Base-by-base conservation (phyloP, 2,797 vertebrate genomes). In the Lateolabrax maculatus region DNA sequence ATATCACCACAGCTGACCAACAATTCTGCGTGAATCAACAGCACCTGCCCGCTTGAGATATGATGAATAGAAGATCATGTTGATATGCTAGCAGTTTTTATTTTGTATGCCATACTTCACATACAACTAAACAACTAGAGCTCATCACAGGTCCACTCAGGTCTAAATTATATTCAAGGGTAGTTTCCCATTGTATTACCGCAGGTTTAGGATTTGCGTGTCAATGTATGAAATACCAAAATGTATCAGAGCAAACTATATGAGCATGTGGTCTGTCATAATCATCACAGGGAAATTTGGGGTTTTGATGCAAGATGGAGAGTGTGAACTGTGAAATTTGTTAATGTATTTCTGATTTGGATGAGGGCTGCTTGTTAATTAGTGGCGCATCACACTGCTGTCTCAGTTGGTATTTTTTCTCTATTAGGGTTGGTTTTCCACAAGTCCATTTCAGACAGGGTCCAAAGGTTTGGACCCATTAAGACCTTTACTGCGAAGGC, bases 21-120 rank as follows among this genome's bases (percentile, higher is more conserved):
- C 72, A 63, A 52, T 67, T 81, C 84, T 51, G 70, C 88, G 83
- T 84, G 79, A 87, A 81, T 73, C 75, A 84, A 87, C 81, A 87
- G n/a, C 12, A 44, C 43, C 51, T 65, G 71, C 65, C 62, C 55
- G 58, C 77, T 56, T 56, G 60, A 83, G 77, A 71, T 49, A 34
- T 43, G 75, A 76, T 74, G 65, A 84, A 78, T 66, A 72, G 63
- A 74, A 19, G 60, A 80, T 10, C 41, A 69, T 71, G 71, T 39
- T 31, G 64, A 74, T 57, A 61, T 63, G 71, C 67, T 23, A 41
- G 31, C 19, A 34, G 65, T 53, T 67, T 36, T 25, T 69, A 79
- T 68, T 71, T 25, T 34, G 43, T n/a, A 11, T 1, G 1, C 9
- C 16, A 15, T 18, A 23, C 13, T 71, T 53, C n/a, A n/a, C n/a